Conservation (phyloP, 2,113 vertebrate species). For the Crotalus horridus region DNA sequence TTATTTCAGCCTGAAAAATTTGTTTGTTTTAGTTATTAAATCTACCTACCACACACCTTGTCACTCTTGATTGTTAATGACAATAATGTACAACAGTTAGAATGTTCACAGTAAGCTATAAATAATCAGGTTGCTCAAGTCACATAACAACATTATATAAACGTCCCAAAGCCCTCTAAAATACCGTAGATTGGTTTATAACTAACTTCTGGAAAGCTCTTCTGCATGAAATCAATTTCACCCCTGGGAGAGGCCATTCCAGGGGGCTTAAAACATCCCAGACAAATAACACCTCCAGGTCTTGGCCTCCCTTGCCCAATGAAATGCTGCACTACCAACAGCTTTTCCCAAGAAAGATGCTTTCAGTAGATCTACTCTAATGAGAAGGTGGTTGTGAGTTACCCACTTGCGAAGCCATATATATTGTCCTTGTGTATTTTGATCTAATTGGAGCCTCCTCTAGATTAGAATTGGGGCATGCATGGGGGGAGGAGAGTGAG, state of each 20-base stretch:
- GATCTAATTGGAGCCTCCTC: background rate
- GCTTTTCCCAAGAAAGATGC: background rate
- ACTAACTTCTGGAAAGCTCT: background rate
- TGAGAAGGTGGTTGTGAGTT: background rate
- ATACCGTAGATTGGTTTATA: background rate
- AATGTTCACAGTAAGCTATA: background rate
- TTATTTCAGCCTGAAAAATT: background rate
- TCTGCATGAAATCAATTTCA: background rate
- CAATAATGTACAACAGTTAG: background rate
- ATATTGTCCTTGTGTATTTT: background rate
- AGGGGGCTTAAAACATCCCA: background rate
- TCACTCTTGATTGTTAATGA: background rate
- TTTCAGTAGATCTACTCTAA: background rate
- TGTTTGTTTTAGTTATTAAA: background rate
- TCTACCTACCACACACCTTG: background rate
- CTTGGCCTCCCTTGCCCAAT: background rate
- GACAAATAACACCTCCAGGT: background rate
- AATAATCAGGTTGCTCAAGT: background rate
- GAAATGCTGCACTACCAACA: background rate
- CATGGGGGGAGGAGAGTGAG: background rate
- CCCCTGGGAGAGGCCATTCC: background rate
- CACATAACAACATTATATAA: background rate
- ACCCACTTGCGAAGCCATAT: background rate
- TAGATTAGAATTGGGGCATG: background rate
- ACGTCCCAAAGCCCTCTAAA: background rate